Evolutionary conservation across 2,888 invertebrate species (phyloP), one percentile per base, ranked within the genome.

Genomic region (Sialis lutaria): DNA sequence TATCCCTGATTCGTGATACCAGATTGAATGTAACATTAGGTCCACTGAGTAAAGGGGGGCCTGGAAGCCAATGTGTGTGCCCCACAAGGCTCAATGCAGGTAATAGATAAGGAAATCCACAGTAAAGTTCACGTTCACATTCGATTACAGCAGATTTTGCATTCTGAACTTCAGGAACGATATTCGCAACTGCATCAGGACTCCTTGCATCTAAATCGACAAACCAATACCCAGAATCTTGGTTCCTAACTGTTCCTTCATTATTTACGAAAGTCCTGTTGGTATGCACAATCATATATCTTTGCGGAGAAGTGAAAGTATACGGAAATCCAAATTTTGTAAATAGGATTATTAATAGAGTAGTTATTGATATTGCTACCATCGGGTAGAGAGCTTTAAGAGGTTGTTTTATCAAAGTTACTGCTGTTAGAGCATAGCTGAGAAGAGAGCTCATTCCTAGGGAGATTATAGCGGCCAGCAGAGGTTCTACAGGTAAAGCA

Each of bases 61-160:
- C 74, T 40, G 72, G 70, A 52, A 77, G 62, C 70, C 74, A 75
- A 62, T 73, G 73, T 22, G 78, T 78, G 62, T 67, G 71, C 72
- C 73, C 72, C 54, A 86, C 67, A 56, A 83, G 75, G 45, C 73
- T 68, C 50, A 75, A 68, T 53, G 82, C 80, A 35, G 88, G 87
- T 62, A 86, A 77, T 58, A 77, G 74, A 67, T 83, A 87, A 9
- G 88, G 86, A 64, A 81, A 68, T 48, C 86, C 87, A 65, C 87
- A 88, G 65, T 82, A 86, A 53, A 79, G 64, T 62, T 76, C 70
- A 48, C 68, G 64, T 44, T 67, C 63, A 63, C 86, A 86, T 54
- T 77, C 68, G 59, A 67, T 59, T 12, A 64, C 59, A 31, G 72
- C 67, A 47, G 65, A 55, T 53, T 65, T 54, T 8, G 71, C 66